phyloP scores from a whole-genome alignment of 2,888 invertebrate species.

The Drosophila histrio region DNA sequence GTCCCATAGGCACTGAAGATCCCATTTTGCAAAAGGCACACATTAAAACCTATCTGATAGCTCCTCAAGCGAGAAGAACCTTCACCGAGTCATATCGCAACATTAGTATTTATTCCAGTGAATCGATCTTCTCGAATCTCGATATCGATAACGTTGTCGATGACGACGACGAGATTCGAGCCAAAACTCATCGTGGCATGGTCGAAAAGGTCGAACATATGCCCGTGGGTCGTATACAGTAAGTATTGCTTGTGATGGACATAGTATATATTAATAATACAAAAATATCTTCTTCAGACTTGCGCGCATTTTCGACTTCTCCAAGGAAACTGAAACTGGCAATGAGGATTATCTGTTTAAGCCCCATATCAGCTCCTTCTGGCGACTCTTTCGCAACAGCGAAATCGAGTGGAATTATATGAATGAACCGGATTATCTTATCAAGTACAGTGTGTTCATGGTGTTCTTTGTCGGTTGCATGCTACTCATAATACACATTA shows the following conservation, averaged over 20 bases:
- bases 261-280: not conserved
- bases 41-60: slow-evolving; percentile 37
- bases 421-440: slow-evolving; percentile 90
- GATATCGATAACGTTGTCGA: not conserved
- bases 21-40: slow-evolving; percentile 16
- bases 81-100: not conserved
- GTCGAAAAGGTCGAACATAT: slow-evolving; percentile 83
- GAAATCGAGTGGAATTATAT: slow-evolving; percentile 90
- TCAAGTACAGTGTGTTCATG: slow-evolving; percentile 90
- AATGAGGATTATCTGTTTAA: slow-evolving; percentile 33
- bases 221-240: slow-evolving; percentile 91
- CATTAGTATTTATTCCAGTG: not conserved
- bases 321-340: not conserved
- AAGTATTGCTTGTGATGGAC: slow-evolving; percentile 67
- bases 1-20: slow-evolving; percentile 33
- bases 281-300: not conserved
- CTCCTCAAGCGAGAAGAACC: not conserved
- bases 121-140: not conserved
- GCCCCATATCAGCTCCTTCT: slow-evolving; percentile 83
- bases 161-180: slow-evolving; percentile 1
- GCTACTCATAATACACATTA: slow-evolving; percentile 85
- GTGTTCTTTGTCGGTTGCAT: slow-evolving; percentile 86
- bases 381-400: slow-evolving; percentile 87
- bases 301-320: slow-evolving; percentile 13
- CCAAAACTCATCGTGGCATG: slow-evolving; percentile 17